Base-by-base conservation (phyloP, 2,888 invertebrate genomes). In the Heliothis peltigera region DNA sequence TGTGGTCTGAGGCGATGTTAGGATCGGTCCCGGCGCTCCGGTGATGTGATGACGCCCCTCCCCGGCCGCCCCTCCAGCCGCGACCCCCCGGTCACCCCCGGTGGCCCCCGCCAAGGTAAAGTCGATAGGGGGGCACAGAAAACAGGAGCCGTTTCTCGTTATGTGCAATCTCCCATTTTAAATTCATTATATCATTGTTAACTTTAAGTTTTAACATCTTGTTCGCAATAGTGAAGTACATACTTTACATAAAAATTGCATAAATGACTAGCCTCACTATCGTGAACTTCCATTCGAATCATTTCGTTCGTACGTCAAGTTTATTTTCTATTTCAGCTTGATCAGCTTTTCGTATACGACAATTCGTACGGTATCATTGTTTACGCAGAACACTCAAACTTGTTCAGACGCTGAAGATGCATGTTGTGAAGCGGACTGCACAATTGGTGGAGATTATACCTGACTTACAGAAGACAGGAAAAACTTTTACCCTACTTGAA, bases 1-100 rank as follows among this genome's bases (percentile, higher is more conserved):
- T 93, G 94, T 92, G 93, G 90, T 93, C 92, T 91, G 91, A 89
- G 89, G 89, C 89, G 90, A 92, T 93, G 92, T 93, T 92, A 92
- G 92, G 91, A 88, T 86, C 84, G 84, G 84, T 86, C 85, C 84
- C 84, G 85, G 77, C 82, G 80, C 83, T 74, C 79, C 56, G 82
- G 72, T 71, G 80, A 71, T 62, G 80, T 62, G 80, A 76, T 77
- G 79, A 61, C 83, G 70, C 69, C 75, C 72, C 75, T 52, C 56
- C 82, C 76, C 82, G 79, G 78, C 80, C 78, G 77, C 76, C 78
- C 81, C 69, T 70, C 68, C 81, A 60, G 81, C 69, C 70, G 67
- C 65, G 68, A 75, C 39, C 39, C 39, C 39, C 39, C 39, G 39
- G 39, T 70, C 64, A 70, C 66, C 70, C 70, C 79, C 80, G 76